Percentiles rank a stretch among this genome's conserved stretches.
These are phyloP conservation scores for Glaucomys volans DNA, from an alignment of 2,113 vertebrate species.

Conservation along the genomic window DNA sequence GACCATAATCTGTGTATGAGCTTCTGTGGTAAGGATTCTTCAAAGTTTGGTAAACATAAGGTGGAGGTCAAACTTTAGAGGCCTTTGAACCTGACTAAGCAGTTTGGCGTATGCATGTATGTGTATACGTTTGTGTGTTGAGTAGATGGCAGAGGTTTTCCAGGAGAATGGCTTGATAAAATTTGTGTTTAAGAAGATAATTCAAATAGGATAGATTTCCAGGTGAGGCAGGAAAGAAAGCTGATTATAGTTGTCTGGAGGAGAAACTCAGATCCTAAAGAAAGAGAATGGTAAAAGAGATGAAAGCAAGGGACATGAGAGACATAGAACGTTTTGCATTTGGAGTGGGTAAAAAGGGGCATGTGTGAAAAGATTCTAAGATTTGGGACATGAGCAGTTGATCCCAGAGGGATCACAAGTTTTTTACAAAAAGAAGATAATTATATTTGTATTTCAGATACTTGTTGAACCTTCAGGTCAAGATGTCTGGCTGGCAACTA, in stretches of 20 bases:
- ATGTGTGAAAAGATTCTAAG: constrained; percentile 1
- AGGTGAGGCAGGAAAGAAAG: not conserved
- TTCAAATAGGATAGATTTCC: not conserved
- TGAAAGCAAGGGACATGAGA: not conserved
- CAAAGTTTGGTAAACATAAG: not conserved
- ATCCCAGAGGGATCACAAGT: constrained; percentile 41
- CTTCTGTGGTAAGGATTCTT: not conserved
- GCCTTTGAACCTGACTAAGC: constrained; percentile 8
- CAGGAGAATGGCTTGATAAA: not conserved
- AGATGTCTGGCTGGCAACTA: constrained; percentile 64
- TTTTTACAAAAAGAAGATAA: constrained; percentile 58
- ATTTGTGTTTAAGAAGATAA: constrained; percentile 23
- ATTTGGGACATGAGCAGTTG: not conserved
- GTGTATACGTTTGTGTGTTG: not conserved
- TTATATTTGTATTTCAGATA: constrained; percentile 73
- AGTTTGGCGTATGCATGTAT: not conserved
- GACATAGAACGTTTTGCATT: constrained; percentile 17
- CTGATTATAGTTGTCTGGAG: constrained; percentile 27
- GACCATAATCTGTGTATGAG: not conserved
- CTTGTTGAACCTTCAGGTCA: constrained; percentile 55
- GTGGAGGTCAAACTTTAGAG: not conserved
- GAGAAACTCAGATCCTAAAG: not conserved
- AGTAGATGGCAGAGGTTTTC: not conserved
- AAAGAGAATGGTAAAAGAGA: not conserved
- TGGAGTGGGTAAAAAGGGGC: not conserved